Base-by-base conservation (phyloP, 2,113 vertebrate genomes). In the Centrocercus urophasianus region DNA sequence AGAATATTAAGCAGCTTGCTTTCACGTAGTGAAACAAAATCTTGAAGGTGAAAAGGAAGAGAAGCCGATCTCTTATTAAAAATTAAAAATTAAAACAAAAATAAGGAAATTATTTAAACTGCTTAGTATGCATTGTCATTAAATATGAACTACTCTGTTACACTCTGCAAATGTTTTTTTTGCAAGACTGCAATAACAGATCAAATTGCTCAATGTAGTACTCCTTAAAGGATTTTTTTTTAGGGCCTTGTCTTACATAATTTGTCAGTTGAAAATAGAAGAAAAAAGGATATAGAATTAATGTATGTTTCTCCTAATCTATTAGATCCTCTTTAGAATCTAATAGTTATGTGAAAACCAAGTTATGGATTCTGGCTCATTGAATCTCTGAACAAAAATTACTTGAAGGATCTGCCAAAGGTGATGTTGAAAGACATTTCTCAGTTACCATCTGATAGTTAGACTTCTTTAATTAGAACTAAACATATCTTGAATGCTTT, bases 1-100 rank as follows among this genome's bases (percentile, higher is more conserved):
- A 96, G 96, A 97, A 97, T 96, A 97, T 96, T 84, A 97, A 96
- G 93, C 93, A 93, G 96, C 97, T 98, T 96, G 83, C 95, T 87
- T 96, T 96, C 93, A 90, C 83, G 32, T 78, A 90, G 81, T 96
- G 96, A 96, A 97, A 77, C 85, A 92, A 72, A 92, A 64, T 89
- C 72, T 96, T 91, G 84, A 97, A 93, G 84, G 91, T 94, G 94
- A 91, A 91, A 74, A 91, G 69, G 70, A 86, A 93, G 93, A 96
- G 70, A 95, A 92, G 38, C 22, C 59, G 43, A 24, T 97, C 88
- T 94, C 47, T 88, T 74, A n/a, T 81, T 96, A 66, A 38, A 10
- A 38, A 90, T 93, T 96, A 40, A 86, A 90, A 91, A 87, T 85
- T 48, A 27, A 90, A 88, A 43, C 15, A 43, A 43, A 43, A 61